Conservation (phyloP, 2,797 vertebrate genomes). For the Setipinna tenuifilis region DNA sequence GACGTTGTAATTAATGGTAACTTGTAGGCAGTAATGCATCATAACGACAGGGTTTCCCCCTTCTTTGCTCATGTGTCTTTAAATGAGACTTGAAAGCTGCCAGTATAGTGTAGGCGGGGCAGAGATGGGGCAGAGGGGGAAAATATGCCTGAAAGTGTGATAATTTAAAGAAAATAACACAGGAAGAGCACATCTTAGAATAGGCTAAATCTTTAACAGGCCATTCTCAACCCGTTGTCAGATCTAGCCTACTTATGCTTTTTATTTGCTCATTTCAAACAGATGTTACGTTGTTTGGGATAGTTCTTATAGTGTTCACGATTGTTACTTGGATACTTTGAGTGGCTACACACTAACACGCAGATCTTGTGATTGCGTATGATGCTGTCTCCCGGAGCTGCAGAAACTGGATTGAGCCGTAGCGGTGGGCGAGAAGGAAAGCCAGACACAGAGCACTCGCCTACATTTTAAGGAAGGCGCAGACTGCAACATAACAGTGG, state of each 20-base stretch:
- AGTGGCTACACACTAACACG: constrained; percentile 61
- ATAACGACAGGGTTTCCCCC: constrained; percentile 53
- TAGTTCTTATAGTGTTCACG: neutral
- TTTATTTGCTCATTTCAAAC: neutral
- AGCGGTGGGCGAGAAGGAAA: constrained; percentile 63
- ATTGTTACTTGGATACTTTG: constrained; percentile 65
- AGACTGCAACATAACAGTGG: neutral
- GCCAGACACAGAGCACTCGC: constrained; percentile 65
- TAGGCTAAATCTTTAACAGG: neutral
- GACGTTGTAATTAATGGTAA: neutral
- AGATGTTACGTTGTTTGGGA: neutral
- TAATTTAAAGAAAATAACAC: neutral
- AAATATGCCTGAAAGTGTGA: neutral
- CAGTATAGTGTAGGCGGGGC: constrained; percentile 36
- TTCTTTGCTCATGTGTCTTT: constrained; percentile 59
- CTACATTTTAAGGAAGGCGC: neutral
- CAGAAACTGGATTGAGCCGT: constrained; percentile 72
- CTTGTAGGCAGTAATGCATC: neutral
- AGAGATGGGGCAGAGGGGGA: constrained; percentile 8
- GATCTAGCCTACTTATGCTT: neutral
- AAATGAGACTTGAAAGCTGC: constrained; percentile 37
- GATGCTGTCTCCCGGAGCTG: constrained; percentile 75
- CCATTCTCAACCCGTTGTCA: neutral
- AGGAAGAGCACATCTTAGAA: neutral
- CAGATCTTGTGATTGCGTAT: constrained; percentile 74